Conservation (phyloP, 2,888 invertebrate genomes). For the Nemurella pictetii region DNA sequence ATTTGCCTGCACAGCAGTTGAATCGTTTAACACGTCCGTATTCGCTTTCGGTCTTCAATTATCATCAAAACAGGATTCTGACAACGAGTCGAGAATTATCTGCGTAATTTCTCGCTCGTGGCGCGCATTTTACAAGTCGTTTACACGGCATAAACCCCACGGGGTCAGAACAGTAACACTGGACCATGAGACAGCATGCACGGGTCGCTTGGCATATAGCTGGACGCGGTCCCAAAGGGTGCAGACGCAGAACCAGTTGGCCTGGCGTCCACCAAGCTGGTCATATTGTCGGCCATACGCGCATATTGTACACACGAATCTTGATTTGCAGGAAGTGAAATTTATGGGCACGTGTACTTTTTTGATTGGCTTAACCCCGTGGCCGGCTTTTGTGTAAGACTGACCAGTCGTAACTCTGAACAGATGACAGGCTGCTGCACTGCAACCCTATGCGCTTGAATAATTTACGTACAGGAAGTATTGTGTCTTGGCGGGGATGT, state of each 20-base stretch:
- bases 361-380: not conserved
- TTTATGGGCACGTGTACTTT: not conserved
- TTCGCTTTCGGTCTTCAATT: not conserved
- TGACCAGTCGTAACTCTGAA: not conserved
- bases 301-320: not conserved
- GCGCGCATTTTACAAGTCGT: not conserved
- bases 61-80: not conserved
- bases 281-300: not conserved
- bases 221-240: not conserved
- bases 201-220: not conserved
- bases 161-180: not conserved
- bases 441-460: not conserved
- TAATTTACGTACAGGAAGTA: not conserved
- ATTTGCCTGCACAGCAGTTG: no score
- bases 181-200: not conserved
- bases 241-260: not conserved
- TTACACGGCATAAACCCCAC: not conserved
- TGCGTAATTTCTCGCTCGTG: not conserved
- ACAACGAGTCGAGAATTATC: not conserved
- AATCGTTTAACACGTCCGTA: not conserved
- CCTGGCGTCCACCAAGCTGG: not conserved
- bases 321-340: not conserved
- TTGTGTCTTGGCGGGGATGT: not conserved
- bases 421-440: not conserved
- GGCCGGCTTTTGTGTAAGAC: not conserved